Base-by-base conservation (phyloP, 2,888 invertebrate species). In the Cerastis rubricosa region DNA sequence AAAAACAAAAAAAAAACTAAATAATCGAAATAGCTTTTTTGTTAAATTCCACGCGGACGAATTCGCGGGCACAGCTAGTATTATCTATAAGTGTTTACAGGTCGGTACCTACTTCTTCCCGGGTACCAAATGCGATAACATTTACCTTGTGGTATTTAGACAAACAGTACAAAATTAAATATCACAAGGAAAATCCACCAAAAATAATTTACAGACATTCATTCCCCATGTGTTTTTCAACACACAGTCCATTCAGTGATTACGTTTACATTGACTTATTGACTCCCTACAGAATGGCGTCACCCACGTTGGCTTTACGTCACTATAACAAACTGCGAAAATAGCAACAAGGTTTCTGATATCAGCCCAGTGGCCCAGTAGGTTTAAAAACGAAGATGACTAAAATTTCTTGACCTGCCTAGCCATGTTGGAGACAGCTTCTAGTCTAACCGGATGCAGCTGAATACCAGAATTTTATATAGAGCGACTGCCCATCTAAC, bases 291-390 rank as follows among this genome's bases (percentile, higher is more conserved):
- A n/a, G 49, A 11, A 77, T 85, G 71, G 64, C 74, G 85, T 81
- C 81, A 80, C 22, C 57, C 57, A 49, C 51, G 25, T 71, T 45
- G 65, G 57, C 12, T 76, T 73, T 77, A 59, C 74, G 69, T 81
- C 77, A 81, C 59, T 63, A 65, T 54, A 65, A 74, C 47, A 63
- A 61, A 74, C 67, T 63, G 61, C 59, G 61, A 77, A 86, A 87
- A 86, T 85, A 87, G 74, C 63, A 63, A 69, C 65, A 57, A 61
- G 59, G 71, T 73, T 73, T 79, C n/a, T 57, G 66, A 69, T 65
- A 79, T 76, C 51, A 76, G 72, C 49, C 57, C 59, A 74, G n/a
- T n/a, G n/a, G 57, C 64, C 61, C 66, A 40, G 61, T 45, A 47
- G 35, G 35, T 35, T 59, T 61, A 66, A 68, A 74, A 76, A 75